Evolutionary conservation across 2,888 invertebrate species (phyloP), one percentile per base, ranked within the genome.

Genomic region (Drosophila macrospina): DNA sequence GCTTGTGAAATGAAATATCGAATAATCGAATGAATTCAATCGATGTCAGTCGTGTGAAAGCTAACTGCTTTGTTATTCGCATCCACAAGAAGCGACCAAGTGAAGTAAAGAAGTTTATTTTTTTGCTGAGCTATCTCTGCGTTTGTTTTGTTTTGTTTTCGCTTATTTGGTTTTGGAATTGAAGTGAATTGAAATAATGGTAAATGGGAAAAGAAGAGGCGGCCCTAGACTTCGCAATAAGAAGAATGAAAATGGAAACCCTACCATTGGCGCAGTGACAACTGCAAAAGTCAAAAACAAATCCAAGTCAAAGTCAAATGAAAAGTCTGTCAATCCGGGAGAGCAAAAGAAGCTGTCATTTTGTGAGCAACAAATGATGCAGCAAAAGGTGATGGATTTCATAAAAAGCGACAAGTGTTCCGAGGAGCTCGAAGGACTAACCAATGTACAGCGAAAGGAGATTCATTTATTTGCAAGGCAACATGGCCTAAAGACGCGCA

Each of bases 401-500:
- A 11, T 89, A 2, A 75, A 71, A 3, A 69, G 88, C 20, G 66
- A 73, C 10, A 74, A 87, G 3, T 20, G 50, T 1, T 64, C 75
- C 13, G 45, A 72, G 2, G 63, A 80, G 3, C 44, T 91, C 0
- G 44, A 32, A 1, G 79, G 74, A 0, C 60, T 91, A 4, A 67
- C 67, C 3, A 82, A 76, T 2, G 26, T 26, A 6, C 80, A 90
- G 24, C 89, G 91, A 2, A 86, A 80, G 44, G 88, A 88, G 60
- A 44, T 91, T 8, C 91, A 90, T 44, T 62, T 66, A 15, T 86
- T 84, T 59, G 89, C 89, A 6, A 67, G 68, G 0, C 52, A 71
- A 0, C 44, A 83, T 8, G 90, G 90, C 1, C 51, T 91, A 0
- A 87, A 83, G 36, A 78, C 89, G 8, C 71, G 69, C 32, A 91